Conservation (phyloP, 2,888 invertebrate species). For the Cybosia mesomella region DNA sequence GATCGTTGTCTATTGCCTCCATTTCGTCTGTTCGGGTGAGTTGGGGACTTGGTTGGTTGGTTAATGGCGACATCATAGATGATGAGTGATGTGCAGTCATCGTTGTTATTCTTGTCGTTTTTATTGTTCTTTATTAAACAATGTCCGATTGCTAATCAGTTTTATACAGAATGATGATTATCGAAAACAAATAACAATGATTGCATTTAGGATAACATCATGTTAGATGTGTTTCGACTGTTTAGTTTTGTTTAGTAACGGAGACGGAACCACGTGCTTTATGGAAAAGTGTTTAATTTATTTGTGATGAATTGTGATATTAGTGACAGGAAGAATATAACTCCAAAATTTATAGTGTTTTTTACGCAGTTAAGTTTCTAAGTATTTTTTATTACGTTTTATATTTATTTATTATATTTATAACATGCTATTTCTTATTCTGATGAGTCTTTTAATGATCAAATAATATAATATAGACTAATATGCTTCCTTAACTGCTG, state of each 20-base stretch:
- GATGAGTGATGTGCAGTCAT: constrained; percentile 8
- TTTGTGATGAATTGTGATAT: constrained; percentile 6
- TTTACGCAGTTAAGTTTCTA: background rate
- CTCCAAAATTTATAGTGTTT: background rate
- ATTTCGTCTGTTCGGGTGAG: background rate
- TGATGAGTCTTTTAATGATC: background rate
- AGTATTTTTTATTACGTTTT: background rate
- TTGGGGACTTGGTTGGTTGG: background rate
- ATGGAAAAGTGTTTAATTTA: background rate
- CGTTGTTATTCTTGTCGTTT: background rate
- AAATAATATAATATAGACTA: background rate
- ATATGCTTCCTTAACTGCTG: too few species aligned
- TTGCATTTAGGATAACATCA: constrained; percentile 15
- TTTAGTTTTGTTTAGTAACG: constrained; percentile 9
- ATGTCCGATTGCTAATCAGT: constrained; percentile 12
- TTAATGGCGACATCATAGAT: background rate
- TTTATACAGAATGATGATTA: constrained; percentile 9
- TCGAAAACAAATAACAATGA: constrained; percentile 19
- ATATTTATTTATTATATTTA: background rate
- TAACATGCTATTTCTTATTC: background rate
- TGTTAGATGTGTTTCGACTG: constrained; percentile 1
- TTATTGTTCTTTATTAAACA: constrained; percentile 18
- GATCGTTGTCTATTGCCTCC: background rate
- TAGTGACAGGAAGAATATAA: background rate
- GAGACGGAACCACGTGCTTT: background rate